Base-by-base conservation (phyloP, 2,113 vertebrate species). In the Pituophis catenifer region DNA sequence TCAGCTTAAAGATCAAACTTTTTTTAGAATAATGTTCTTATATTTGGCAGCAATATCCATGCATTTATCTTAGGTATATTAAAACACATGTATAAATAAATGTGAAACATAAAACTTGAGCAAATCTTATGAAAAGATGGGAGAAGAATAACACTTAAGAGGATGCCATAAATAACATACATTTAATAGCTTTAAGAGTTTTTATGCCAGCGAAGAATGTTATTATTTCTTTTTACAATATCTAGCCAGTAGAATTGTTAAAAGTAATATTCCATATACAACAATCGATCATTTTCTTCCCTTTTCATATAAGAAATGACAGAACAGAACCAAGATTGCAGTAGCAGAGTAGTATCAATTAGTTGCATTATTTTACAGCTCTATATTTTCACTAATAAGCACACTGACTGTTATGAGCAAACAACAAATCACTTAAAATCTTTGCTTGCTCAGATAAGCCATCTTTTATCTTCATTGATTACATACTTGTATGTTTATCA, bases 151-250 rank as follows among this genome's bases (percentile, higher is more conserved):
- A 97, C 96, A 88, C 95, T 97, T 93, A 95, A 86, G 95, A 93
- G 5, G 92, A 90, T 90, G 92, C 8, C 2, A 1, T 97, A 97
- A 97, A 97, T 95, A 96, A 94, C 75, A 94, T 26, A 95, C 53
- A 38, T 91, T 93, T 93, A 93, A 89, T 96, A 94, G 15, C 92
- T 94, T 96, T 10, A 93, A 55, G 87, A 94, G 23, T 57, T 90
- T 96, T 93, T 89, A 19, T 94, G 33, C 10, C 92, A 13, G 88
- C 92, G 86, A 52, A 96, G 75, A 90, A 97, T 96, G 17, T 96
- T 97, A 97, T 96, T 97, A 94, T 95, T 96, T 96, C 95, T 92
- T 96, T 90, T 95, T 94, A 95, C 91, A 91, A 94, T 92, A 94
- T 86, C 91, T 90, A 96, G 95, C 92, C 94, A 96, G 92, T 55